A percentile compares a stretch with the other conserved stretches of the same genome.
phyloP scores from a whole-genome alignment of 2,113 vertebrate species.

The Passer montanus region DNA sequence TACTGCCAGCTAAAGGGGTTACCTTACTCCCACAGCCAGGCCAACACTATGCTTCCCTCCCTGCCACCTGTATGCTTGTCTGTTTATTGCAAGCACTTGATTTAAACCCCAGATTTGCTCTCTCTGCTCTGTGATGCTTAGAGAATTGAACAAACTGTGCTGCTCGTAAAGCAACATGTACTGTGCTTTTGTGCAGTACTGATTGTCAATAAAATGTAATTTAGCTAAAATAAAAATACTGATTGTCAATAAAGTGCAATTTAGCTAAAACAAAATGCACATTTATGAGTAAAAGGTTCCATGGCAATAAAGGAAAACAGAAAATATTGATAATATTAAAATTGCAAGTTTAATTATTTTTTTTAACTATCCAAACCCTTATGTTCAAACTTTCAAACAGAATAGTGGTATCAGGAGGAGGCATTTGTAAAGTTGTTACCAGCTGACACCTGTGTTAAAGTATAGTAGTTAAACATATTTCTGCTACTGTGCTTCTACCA shows the following conservation, averaged over 20 bases:
- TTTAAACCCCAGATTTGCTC: background rate
- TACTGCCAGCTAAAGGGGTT: background rate
- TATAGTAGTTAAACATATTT: background rate
- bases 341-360: background rate
- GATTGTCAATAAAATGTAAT: conserved; percentile 24
- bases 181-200: background rate
- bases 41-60: background rate
- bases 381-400: background rate
- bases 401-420: background rate
- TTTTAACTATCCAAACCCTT: background rate
- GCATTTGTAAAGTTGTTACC: background rate
- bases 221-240: background rate
- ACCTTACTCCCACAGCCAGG: background rate
- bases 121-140: background rate
- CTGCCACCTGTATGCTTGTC: background rate
- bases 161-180: background rate
- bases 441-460: background rate
- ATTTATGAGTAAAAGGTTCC: background rate
- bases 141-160: background rate
- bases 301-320: background rate
- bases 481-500: background rate
- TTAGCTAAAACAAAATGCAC: background rate
- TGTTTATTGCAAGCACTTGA: background rate
- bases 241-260: background rate
- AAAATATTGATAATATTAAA: background rate